These are phyloP conservation scores for Ostrea edulis DNA, from an alignment of 1,140 invertebrate genomes.

Conservation along the genomic window DNA sequence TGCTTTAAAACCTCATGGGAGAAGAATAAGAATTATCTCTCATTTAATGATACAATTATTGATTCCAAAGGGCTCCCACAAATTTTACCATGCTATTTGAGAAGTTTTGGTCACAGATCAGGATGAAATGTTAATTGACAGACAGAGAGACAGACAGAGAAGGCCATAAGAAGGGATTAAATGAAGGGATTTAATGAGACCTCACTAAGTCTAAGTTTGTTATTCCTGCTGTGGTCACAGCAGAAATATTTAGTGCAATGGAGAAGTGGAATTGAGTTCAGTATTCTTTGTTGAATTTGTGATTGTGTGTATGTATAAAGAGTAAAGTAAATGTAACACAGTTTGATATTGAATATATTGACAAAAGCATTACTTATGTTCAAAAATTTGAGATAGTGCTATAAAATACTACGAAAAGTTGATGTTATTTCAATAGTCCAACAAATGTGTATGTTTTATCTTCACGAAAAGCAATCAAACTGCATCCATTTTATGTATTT, in stretches of 20 bases:
- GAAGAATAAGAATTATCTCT: too few relatives aligned
- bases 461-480: background rate
- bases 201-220: background rate
- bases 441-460: conserved; percentile 22
- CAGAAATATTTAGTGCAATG: background rate
- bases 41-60: background rate
- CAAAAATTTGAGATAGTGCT: too few relatives aligned
- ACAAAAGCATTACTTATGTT: background rate
- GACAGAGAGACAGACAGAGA: background rate
- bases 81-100: background rate
- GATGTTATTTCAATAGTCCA: background rate
- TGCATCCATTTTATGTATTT: background rate
- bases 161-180: background rate
- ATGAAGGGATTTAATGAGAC: background rate
- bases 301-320: background rate
- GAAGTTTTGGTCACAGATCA: background rate
- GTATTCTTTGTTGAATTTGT: background rate
- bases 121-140: background rate
- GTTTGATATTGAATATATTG: background rate
- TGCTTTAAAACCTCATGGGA: too few relatives aligned
- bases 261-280: background rate
- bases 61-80: background rate
- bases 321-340: background rate
- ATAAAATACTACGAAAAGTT: background rate
- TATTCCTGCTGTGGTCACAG: background rate